Percentiles rank a stretch among this genome's conserved stretches.
These are phyloP conservation scores for Monochamus saltuarius DNA, from an alignment of 1,140 invertebrate genomes.

Conservation along the genomic window DNA sequence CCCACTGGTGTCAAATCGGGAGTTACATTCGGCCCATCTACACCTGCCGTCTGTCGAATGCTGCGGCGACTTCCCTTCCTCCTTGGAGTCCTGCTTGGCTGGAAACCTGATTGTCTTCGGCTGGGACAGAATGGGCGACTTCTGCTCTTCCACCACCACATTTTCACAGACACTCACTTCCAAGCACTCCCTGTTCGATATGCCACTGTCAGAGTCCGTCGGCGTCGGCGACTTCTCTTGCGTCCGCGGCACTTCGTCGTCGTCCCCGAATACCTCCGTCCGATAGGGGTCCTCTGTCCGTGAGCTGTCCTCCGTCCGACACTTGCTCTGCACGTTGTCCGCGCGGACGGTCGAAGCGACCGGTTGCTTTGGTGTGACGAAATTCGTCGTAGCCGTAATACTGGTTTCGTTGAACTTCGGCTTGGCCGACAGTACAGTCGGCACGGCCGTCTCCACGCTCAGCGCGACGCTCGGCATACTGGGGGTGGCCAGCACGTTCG, in stretches of 20 bases:
- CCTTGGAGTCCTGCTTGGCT: constrained; percentile 52
- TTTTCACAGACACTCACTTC: constrained; percentile 37
- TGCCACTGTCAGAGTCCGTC: constrained; percentile 45
- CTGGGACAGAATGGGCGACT: constrained; percentile 68
- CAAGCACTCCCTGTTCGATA: constrained; percentile 37
- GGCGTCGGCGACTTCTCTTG: constrained; percentile 31
- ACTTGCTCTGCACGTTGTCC: constrained; percentile 14
- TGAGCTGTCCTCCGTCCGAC: constrained; percentile 23
- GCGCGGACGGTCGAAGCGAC: not conserved
- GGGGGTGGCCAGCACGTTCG: not conserved
- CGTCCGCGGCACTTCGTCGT: constrained; percentile 11
- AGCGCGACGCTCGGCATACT: constrained; percentile 20
- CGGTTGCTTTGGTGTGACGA: constrained; percentile 19
- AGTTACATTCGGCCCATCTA: constrained; percentile 82
- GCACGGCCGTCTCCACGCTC: constrained; percentile 43
- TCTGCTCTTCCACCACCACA: constrained; percentile 41
- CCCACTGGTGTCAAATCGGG: constrained; percentile 72
- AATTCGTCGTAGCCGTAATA: constrained; percentile 8
- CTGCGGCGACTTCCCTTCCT: constrained; percentile 39
- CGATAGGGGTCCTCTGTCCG: constrained; percentile 30
- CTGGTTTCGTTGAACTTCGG: constrained; percentile 25
- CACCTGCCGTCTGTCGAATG: constrained; percentile 59
- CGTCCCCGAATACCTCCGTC: constrained; percentile 19
- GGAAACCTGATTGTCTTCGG: constrained; percentile 79
- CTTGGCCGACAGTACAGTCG: constrained; percentile 42